Evolutionary conservation across 2,797 vertebrate species (phyloP).

Genomic region (Protonibea diacanthus): DNA sequence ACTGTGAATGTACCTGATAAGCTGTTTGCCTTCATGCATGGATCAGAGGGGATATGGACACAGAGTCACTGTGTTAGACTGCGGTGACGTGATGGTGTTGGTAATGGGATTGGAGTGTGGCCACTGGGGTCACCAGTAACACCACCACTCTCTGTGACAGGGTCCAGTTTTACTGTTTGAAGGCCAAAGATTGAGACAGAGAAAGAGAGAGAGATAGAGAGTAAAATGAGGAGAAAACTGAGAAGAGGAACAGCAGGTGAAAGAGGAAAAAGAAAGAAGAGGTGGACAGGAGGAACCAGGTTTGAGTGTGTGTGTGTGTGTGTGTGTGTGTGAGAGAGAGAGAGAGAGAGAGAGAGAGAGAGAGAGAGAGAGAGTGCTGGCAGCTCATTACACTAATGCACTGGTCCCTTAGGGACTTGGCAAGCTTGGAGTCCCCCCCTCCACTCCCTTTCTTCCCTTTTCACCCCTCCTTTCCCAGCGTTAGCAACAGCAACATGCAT

Average conservation of each 20-base stretch:
- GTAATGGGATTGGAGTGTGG: conserved; percentile 54
- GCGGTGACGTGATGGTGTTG: conserved; percentile 43
- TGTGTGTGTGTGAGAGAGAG: conserved; percentile 17
- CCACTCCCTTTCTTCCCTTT: conserved; percentile 2
- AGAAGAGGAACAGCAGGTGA: conserved; percentile 26
- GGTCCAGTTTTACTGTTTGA: conserved; percentile 18
- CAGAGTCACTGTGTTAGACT: conserved; percentile 22
- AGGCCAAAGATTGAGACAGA: conserved; percentile 5
- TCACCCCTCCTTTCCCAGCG: conserved; percentile 60
- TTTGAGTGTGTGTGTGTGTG: conserved; percentile 36
- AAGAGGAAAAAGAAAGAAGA: conserved; percentile 24
- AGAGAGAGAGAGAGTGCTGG: conserved; percentile 55
- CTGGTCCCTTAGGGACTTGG: conserved; percentile 76
- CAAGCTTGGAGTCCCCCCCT: conserved; percentile 62
- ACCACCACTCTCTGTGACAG: conserved; percentile 9
- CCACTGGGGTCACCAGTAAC: conserved; percentile 49
- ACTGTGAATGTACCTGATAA: conserved; percentile 12
- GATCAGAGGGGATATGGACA: conserved; percentile 7
- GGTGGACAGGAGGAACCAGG: conserved; percentile 18
- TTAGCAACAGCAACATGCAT: conserved; percentile 54
- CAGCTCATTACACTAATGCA: conserved; percentile 86
- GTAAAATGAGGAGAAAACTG: conserved; percentile 11
- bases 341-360: conserved; percentile 41
- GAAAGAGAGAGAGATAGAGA: conserved; percentile 1
- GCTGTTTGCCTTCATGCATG: conserved; percentile 15